Conservation (phyloP, 2,113 vertebrate species). For the Tragelaphus imberbis region DNA sequence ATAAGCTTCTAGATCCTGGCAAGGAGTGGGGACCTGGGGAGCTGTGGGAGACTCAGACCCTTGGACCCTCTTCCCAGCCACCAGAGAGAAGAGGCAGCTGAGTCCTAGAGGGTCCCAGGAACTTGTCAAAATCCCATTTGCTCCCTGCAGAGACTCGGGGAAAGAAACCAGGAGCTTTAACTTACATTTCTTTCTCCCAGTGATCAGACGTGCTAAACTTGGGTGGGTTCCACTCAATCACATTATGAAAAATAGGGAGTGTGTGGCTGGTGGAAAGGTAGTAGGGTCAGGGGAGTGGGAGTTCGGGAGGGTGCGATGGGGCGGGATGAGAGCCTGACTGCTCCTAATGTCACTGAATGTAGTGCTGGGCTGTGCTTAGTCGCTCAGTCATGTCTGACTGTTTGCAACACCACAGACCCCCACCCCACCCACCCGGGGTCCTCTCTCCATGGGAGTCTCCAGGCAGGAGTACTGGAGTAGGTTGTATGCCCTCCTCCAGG, state of each 20-base stretch:
- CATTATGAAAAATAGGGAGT: too few species aligned
- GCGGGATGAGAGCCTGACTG: background rate
- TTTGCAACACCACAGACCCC: background rate
- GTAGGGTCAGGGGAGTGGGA: background rate
- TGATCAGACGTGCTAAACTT: background rate
- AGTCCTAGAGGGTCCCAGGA: background rate
- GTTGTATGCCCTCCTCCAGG: background rate
- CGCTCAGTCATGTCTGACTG: rapidly evolving
- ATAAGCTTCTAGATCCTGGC: background rate
- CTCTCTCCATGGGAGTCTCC: background rate
- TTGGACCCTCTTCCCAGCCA: background rate
- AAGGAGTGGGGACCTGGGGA: background rate
- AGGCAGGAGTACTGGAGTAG: background rate
- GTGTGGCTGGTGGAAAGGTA: background rate
- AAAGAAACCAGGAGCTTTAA: background rate
- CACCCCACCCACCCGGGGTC: background rate
- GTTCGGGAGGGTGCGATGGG: rapidly evolving
- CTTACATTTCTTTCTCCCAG: background rate
- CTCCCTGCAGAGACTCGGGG: background rate
- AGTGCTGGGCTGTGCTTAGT: background rate
- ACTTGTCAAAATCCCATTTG: background rate
- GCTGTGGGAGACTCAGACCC: background rate
- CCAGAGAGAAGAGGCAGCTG: background rate
- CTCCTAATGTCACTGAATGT: background rate
- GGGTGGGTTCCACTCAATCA: rapidly evolving